Evolutionary conservation across 2,888 invertebrate genomes (phyloP), one percentile per base, ranked within the genome.

Genomic region (Ariolimax columbianus): DNA sequence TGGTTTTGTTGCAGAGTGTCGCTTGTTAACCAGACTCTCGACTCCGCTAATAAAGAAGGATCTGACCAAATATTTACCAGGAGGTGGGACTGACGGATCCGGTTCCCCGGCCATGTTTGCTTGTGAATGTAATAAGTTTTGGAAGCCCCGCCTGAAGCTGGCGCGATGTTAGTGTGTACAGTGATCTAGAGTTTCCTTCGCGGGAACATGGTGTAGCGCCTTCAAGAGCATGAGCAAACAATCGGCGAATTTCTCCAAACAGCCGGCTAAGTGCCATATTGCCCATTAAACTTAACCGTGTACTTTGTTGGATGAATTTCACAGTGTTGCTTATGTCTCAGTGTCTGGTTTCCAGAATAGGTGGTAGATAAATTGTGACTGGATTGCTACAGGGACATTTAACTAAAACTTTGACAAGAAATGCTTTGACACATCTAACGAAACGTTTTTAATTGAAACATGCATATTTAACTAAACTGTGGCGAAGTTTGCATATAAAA

Each of bases 171-270:
- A 33, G 68, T 68, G 30, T 33, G 33, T 7, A 6, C 38, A 70
- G 26, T 17, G 36, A 36, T 36, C 70, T 70, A 23, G 33, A 7
- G 38, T 70, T 70, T 70, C 33, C 26, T 38, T 36, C 70, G 4
- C 70, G 36, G 36, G 2, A 36, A 70, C 36, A 36, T 63, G 36
- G 70, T 38, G 70, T 38, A 26, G 17, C 38, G 70, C 33, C 33
- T 70, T 70, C 70, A 70, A 70, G 23, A 38, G 19, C 70, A 38
- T 70, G 70, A 38, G 38, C 70, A 70, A 70, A 70, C 70, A 70
- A 38, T 70, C 33, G 19, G 33, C 30, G 33, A 68, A 70, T 2
- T 70, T 70, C 6, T 17, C 11, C 70, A 33, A 38, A 36, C 70
- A 26, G 26, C 26, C 63, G 19, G 17, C 51, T 7, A 51, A 51